Base-by-base conservation (phyloP, 2,888 invertebrate species). In the Xylophagus ater region DNA sequence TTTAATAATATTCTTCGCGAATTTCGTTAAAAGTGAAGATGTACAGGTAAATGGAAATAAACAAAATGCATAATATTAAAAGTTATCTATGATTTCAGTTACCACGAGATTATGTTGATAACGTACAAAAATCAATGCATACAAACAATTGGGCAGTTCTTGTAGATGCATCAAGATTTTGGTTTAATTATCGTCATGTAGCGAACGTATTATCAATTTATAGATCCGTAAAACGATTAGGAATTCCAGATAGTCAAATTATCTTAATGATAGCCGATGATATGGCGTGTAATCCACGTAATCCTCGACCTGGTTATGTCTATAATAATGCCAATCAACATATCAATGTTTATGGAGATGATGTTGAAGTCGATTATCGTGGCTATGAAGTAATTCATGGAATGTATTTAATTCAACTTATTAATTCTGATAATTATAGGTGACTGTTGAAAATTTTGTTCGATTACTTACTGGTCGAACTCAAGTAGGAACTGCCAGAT, bases 71-170 rank as follows among this genome's bases (percentile, higher is more conserved):
- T n/a, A n/a, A n/a, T 24, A 5, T 4, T 4, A 24, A 24, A 4
- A n/a, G 4, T 10, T 24, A 24, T 7, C 4, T 4, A 4, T 7
- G n/a, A n/a, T 21, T 24, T 3, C 37, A 55, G 50, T 41, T 63
- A 3, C 62, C 62, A 2, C 55, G 56, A 30, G 53, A 53, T 34
- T 63, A 51, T 50, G 54, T 61, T 3, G 54, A 60, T 12, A 53
- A 57, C 5, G 51, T 59, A 1, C 58, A 60, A 25, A 29, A 34
- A 4, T 51, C 56, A 7, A 57, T 56, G 0, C 97, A 98, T 59
- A 93, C 96, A 0, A 98, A 98, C 60, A 98, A 99, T 65, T 99
- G 98, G 98, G 98, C 98, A 0, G 96, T 99, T 10, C 66, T 99
- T 38, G 97, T 99, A 0, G 97, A 97, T 62, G 97, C 97, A 0